Conservation (phyloP, 1,140 invertebrate species). For the Asobara japonica region DNA sequence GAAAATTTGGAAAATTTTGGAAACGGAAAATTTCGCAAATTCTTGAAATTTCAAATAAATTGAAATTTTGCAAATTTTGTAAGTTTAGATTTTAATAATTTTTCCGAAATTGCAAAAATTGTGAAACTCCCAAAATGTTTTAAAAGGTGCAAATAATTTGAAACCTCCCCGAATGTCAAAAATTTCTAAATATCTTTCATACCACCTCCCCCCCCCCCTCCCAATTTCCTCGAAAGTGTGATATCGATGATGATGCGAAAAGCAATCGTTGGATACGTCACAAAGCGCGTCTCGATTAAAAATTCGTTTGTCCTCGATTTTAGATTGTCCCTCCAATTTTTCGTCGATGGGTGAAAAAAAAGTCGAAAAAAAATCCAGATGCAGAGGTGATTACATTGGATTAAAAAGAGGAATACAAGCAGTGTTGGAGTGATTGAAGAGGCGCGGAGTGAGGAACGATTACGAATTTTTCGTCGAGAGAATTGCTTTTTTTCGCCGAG, state of each 20-base stretch:
- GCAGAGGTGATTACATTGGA: slow-evolving; percentile 13
- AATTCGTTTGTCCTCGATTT: slow-evolving; percentile 15
- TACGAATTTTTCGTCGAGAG: not conserved
- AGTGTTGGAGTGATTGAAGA: slow-evolving; percentile 8
- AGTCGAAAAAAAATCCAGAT: not conserved
- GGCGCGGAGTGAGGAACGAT: not conserved
- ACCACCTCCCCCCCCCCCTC: too few relatives aligned
- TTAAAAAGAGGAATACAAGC: not conserved
- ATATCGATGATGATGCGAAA: slow-evolving; percentile 7
- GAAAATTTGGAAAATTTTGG: too few relatives aligned
- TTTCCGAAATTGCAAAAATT: too few relatives aligned
- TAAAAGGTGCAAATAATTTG: too few relatives aligned
- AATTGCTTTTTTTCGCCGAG: not conserved
- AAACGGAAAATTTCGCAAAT: too few relatives aligned
- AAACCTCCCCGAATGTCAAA: too few relatives aligned
- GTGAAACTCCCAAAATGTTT: too few relatives aligned
- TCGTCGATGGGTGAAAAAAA: not conserved
- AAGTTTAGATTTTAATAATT: too few relatives aligned
- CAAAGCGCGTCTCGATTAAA: slow-evolving; percentile 10
- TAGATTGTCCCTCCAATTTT: not conserved
- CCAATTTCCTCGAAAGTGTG: not conserved
- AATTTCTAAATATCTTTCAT: too few relatives aligned
- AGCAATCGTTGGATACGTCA: not conserved
- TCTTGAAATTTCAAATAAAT: too few relatives aligned
- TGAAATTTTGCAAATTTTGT: too few relatives aligned